Conservation (phyloP, 2,888 invertebrate species). For the Apamea sordens region DNA sequence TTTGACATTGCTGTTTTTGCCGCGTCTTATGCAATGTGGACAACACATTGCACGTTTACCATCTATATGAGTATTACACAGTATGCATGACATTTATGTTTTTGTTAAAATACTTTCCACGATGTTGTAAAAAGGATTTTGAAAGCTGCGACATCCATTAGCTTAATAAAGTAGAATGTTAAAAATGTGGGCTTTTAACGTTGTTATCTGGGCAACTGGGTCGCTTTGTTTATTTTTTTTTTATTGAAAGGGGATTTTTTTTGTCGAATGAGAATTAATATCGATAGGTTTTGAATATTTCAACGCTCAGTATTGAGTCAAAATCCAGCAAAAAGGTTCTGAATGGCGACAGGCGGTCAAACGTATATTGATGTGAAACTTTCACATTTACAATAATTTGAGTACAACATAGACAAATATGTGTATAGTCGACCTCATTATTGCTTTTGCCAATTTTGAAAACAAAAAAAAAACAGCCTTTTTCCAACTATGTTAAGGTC, state of each 20-base stretch:
- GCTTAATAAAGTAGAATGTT: conserved; percentile 13
- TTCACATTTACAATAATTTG: neutral
- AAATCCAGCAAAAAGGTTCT: neutral
- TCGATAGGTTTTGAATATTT: neutral
- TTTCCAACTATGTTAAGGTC: too few relatives aligned
- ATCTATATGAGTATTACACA: neutral
- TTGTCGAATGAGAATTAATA: neutral
- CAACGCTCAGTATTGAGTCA: neutral
- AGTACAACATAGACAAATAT: too few relatives aligned
- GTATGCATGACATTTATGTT: conserved; percentile 9
- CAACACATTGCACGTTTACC: neutral
- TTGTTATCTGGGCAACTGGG: neutral
- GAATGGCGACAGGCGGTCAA: neutral
- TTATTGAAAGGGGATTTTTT: neutral
- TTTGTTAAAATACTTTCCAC: conserved; percentile 18
- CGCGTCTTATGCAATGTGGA: neutral
- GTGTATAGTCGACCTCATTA: too few relatives aligned
- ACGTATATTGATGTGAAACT: too few relatives aligned
- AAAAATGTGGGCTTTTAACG: conserved; percentile 13
- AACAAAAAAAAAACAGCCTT: too few relatives aligned
- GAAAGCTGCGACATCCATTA: conserved; percentile 3
- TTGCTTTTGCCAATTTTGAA: too few relatives aligned
- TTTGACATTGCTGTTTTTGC: neutral
- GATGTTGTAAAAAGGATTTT: conserved; percentile 18
- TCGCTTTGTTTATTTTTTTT: neutral